Conservation (phyloP, 1,140 invertebrate genomes). For the Ceratitis capitata region DNA sequence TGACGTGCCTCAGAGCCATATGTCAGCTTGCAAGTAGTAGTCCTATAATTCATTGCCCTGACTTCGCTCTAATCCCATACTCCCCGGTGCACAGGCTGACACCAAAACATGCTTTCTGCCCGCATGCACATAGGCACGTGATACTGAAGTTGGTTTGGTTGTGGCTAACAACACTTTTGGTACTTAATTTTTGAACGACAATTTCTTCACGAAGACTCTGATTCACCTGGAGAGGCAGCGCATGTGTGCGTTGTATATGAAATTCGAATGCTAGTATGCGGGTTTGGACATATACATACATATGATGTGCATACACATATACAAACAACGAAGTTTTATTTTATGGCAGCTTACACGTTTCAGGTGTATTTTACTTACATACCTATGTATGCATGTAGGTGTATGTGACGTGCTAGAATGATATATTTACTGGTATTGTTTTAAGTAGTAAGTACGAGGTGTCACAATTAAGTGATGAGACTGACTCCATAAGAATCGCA, state of each 20-base stretch:
- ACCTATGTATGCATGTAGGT: too few relatives aligned
- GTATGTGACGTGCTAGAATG: too few relatives aligned
- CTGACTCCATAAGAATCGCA: too few relatives aligned
- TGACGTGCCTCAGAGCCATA: slow-evolving; percentile 6
- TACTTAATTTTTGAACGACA: not conserved
- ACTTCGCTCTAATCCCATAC: slow-evolving; percentile 7
- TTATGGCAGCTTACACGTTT: not conserved
- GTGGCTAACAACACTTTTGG: not conserved
- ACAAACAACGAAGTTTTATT: too few relatives aligned
- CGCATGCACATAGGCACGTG: not conserved
- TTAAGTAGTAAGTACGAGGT: too few relatives aligned
- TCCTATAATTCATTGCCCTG: not conserved
- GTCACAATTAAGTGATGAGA: too few relatives aligned
- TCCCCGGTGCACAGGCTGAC: not conserved
- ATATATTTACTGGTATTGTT: too few relatives aligned
- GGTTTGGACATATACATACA: too few relatives aligned
- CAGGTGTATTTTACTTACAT: too few relatives aligned
- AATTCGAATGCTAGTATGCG: not conserved
- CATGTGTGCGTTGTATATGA: not conserved
- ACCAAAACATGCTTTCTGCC: not conserved
- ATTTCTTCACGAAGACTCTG: not conserved
- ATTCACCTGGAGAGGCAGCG: not conserved
- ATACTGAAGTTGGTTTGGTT: not conserved
- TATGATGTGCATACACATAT: too few relatives aligned
- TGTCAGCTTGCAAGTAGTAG: not conserved